Evolutionary conservation across 2,888 invertebrate species (phyloP).

Genomic region (Lamellibrachia columna): DNA sequence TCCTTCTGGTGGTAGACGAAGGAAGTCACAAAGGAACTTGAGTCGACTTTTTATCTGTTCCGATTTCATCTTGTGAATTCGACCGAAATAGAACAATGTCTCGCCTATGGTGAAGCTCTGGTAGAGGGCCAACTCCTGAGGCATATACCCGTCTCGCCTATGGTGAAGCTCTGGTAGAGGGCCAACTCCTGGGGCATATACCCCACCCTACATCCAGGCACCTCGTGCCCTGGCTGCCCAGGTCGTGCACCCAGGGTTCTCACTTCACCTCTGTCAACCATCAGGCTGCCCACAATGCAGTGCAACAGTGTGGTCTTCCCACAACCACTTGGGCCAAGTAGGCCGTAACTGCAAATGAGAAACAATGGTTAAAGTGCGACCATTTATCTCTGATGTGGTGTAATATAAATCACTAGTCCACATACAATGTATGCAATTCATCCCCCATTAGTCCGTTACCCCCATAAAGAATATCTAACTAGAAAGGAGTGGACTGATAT

Average conservation of each 20-base stretch:
- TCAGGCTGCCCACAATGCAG: slow-evolving; percentile 88
- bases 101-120: slow-evolving; percentile 85
- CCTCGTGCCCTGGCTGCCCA: slow-evolving; percentile 86
- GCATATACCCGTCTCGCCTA: slow-evolving; percentile 98
- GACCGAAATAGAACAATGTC: slow-evolving; percentile 95
- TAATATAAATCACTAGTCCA: too few relatives aligned
- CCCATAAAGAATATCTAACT: neutral
- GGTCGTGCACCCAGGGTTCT: slow-evolving; percentile 90
- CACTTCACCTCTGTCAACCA: slow-evolving; percentile 86
- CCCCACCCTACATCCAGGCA: slow-evolving; percentile 93
- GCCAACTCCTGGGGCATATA: slow-evolving; percentile 84
- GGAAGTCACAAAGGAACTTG: slow-evolving; percentile 86
- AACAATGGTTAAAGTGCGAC: neutral
- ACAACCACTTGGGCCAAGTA: slow-evolving; percentile 93
- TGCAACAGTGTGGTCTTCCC: slow-evolving; percentile 90
- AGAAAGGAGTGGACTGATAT: too few relatives aligned
- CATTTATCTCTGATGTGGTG: neutral
- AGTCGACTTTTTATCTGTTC: slow-evolving; percentile 82
- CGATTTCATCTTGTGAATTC: slow-evolving; percentile 91
- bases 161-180: slow-evolving; percentile 75
- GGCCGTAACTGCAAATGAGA: slow-evolving; percentile 74
- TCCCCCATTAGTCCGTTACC: neutral
- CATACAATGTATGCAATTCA: neutral
- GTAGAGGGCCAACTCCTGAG: slow-evolving; percentile 70
- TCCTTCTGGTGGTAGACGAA: slow-evolving; percentile 87